A percentile compares a stretch with the other conserved stretches of the same genome.
Evolutionary conservation across 2,888 invertebrate genomes (phyloP).

Genomic region (Lissonota sp.): DNA sequence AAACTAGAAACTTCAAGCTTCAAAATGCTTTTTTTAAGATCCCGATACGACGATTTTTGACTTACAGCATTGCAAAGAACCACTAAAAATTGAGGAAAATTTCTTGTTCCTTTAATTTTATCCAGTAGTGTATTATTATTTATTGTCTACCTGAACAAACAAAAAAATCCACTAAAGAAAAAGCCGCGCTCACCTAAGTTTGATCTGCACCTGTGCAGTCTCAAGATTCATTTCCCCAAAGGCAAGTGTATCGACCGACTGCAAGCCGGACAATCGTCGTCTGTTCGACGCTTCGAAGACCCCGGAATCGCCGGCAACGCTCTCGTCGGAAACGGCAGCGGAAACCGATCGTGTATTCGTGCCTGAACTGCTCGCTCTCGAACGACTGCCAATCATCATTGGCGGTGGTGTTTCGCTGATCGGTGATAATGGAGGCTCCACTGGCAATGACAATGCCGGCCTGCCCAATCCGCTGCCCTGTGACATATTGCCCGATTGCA

Average conservation of each 20-base stretch:
- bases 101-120: too few relatives aligned
- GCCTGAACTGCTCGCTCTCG: constrained; percentile 85
- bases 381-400: constrained; percentile 81
- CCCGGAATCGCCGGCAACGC: constrained; percentile 97
- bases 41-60: too few relatives aligned
- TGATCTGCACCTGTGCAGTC: constrained; percentile 97
- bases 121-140: too few relatives aligned
- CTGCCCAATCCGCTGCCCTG: constrained; percentile 86
- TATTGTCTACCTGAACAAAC: neutral
- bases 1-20: too few relatives aligned
- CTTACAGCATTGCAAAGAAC: too few relatives aligned
- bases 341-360: constrained; percentile 96
- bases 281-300: constrained; percentile 95
- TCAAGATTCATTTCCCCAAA: constrained; percentile 86
- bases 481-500: constrained; percentile 85
- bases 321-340: constrained; percentile 98
- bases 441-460: constrained; percentile 82
- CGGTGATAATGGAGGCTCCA: constrained; percentile 90
- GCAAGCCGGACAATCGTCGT: constrained; percentile 81
- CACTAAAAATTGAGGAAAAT: too few relatives aligned
- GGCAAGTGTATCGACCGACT: constrained; percentile 77
- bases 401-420: constrained; percentile 93
- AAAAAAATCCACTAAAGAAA: constrained; percentile 38
- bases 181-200: constrained; percentile 85
- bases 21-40: too few relatives aligned